These are phyloP conservation scores for Apostichopus leukothele DNA, from an alignment of 53 echinoderm and acorn worm species.

Conservation along the genomic window DNA sequence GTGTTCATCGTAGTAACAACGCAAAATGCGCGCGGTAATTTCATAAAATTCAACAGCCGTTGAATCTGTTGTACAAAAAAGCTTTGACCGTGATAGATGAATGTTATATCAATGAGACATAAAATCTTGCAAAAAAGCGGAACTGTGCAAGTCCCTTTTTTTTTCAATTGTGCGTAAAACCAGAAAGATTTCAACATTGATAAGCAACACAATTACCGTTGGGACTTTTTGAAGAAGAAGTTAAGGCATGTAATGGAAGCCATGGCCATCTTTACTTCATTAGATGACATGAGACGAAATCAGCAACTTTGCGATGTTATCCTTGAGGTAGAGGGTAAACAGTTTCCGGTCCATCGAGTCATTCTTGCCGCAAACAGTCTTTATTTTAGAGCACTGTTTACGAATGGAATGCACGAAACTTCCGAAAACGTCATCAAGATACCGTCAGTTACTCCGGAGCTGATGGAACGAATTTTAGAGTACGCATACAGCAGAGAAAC, in stretches of 20 bases:
- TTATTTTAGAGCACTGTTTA: slow-evolving; percentile 96
- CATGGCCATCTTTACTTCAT: slow-evolving; percentile 33
- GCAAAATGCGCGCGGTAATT: slow-evolving; percentile 13
- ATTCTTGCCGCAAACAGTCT: slow-evolving; percentile 92
- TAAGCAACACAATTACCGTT: background rate
- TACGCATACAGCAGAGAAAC: slow-evolving; percentile 90
- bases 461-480: slow-evolving; percentile 81
- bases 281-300: slow-evolving; percentile 82
- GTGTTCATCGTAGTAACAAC: slow-evolving; percentile 5
- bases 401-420: slow-evolving; percentile 96
- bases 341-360: slow-evolving; percentile 95
- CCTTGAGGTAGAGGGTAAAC: slow-evolving; percentile 75
- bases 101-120: background rate
- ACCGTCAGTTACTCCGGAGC: slow-evolving; percentile 69
- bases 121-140: background rate
- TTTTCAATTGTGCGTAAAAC: background rate
- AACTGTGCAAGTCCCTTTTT: background rate
- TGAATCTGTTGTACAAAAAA: background rate
- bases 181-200: background rate
- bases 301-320: slow-evolving; percentile 88
- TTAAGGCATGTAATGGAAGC: slow-evolving; percentile 17
- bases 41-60: slow-evolving; percentile 48
- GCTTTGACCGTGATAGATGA: background rate
- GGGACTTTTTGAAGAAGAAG: background rate
- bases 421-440: slow-evolving; percentile 73